Base-by-base conservation (phyloP, 1,140 invertebrate genomes). In the Eurosta solidaginis region DNA sequence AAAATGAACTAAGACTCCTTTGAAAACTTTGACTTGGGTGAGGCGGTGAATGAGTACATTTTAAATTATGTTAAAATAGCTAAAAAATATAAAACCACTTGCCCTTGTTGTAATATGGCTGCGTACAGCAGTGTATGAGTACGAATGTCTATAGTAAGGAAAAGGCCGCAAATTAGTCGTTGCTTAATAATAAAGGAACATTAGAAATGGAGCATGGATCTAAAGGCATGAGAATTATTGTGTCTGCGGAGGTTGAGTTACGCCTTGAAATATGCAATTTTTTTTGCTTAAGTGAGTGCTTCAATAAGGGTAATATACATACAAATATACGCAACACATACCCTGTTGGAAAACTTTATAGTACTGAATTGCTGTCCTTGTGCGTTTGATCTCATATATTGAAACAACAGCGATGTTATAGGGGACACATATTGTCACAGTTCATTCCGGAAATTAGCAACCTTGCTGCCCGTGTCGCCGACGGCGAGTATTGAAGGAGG, bases 111-210 rank as follows among this genome's bases (percentile, higher is more conserved):
- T 20, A 5, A n/a, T 33, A 22, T 36, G 59, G 17, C 14, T 7
- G 33, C 40, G n/a, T n/a, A 33, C 40, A 20, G 36, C n/a, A 40
- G 5, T 40, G 59, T 40, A 17, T 36, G 29, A 40, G 59, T 54
- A 27, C 27, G 52, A 3, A 14, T 49, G 50, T 20, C n/a, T 68
- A 68, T 40, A 47, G 45, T 33, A 42, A 68, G 40, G 59, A 68
- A 68, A 68, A 68, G n/a, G 33, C 59, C 59, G 59, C 59, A 68
- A 68, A 68, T 68, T 68, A 68, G 59, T 68, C n/a, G 29, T 9
- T 10, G 33, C 59, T 40, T 68, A 33, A 68, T 14, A 59, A 40
- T 20, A n/a, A n/a, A 33, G 7, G n/a, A 22, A 14, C 59, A 20
- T 22, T 33, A 36, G 17, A 63, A n/a, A n/a, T 17, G 45, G 54